Base-by-base conservation (phyloP, 1,140 invertebrate species). In the Bombus sylvicola region DNA sequence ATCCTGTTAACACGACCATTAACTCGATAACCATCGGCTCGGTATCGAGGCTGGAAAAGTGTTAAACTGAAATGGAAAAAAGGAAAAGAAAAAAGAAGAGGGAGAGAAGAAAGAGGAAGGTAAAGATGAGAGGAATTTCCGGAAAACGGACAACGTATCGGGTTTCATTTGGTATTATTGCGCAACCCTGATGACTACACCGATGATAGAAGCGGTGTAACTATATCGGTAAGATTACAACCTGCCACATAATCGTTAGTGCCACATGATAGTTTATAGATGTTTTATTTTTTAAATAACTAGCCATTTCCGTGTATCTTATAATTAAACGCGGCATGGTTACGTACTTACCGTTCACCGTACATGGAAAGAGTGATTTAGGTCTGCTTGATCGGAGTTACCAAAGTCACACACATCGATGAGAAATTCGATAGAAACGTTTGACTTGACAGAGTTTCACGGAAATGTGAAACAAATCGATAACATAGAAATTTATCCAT, bases 101-200 rank as follows among this genome's bases (percentile, higher is more conserved):
- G 43, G 43, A 18, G 43, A 25, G 22, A 18, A n/a, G 4, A 8
- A 71, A 22, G 3, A 68, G 0, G 8, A 64, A 12, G 25, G 9
- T 6, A 5, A n/a, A 15, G 28, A 53, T 9, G n/a, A 41, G n/a
- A 59, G 37, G 62, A 69, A 83, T 69, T 83, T 83, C 62, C 37
- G 62, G 66, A 79, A 41, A 37, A 59, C n/a, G 13, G 43, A 10
- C n/a, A 34, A n/a, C 25, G 53, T n/a, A 85, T 85, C 25, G 31
- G 12, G 39, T 72, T 80, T 85, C 31, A 1, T 85, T 80, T 43
- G 39, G 31, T 12, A 62, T 37, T n/a, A 80, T 81, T 85, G 68
- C 25, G 59, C 59, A 81, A 75, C 37, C 13, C 3, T 2, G 71
- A 81, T 81, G 37, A 53, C 47, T 53, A 53, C 34, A 73, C 4